A percentile compares a stretch with the other conserved stretches of the same genome.
Conservation (phyloP, 2,888 invertebrate genomes). For the Oxytorus armatus region DNA sequence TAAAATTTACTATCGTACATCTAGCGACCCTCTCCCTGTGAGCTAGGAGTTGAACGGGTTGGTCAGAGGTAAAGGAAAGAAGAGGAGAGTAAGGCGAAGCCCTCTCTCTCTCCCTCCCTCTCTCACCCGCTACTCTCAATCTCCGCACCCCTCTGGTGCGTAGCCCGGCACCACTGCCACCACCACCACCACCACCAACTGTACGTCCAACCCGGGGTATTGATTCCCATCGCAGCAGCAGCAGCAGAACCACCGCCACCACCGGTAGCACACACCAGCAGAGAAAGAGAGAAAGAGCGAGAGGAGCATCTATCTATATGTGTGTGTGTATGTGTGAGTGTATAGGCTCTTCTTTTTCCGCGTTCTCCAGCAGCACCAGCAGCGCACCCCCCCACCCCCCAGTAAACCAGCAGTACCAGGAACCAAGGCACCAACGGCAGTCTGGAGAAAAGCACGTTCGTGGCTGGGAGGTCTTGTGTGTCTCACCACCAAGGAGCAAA, state of each 20-base stretch:
- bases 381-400: constrained; percentile 50
- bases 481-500: constrained; percentile 59
- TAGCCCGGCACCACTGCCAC: constrained; percentile 83
- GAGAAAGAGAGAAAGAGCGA: constrained; percentile 6
- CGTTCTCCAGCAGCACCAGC: constrained; percentile 78
- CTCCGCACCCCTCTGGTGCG: constrained; percentile 62
- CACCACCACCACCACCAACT: constrained; percentile 85
- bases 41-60: constrained; percentile 17
- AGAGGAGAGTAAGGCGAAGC: constrained; percentile 72
- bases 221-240: constrained; percentile 81
- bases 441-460: constrained; percentile 81
- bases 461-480: constrained; percentile 73
- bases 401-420: constrained; percentile 56
- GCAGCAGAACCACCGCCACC: too few relatives aligned
- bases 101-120: constrained; percentile 82
- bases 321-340: constrained; percentile 5
- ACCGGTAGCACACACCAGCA: constrained; percentile 71
- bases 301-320: constrained; percentile 24
- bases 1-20: constrained; percentile 21
- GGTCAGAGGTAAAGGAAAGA: constrained; percentile 25
- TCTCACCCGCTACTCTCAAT: constrained; percentile 77
- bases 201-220: constrained; percentile 77
- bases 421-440: constrained; percentile 70
- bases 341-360: constrained; percentile 76
- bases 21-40: background rate